Evolutionary conservation across 2,888 invertebrate genomes (phyloP).

Genomic region (Taphrorychus bicolor): DNA sequence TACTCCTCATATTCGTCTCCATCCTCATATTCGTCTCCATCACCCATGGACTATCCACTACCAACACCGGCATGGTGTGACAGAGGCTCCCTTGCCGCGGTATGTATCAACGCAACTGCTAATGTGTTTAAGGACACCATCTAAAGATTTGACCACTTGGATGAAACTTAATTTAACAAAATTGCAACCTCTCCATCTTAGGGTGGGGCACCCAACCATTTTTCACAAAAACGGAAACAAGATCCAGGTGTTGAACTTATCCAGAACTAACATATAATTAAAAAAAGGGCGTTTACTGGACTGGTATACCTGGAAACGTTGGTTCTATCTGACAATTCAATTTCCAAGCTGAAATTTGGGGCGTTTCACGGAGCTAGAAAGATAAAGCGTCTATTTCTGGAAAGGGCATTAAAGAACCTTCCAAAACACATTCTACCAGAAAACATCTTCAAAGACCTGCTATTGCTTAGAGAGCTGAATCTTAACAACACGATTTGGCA

Average conservation of each 20-base stretch:
- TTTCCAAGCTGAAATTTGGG: constrained; percentile 50
- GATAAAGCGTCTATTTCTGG: constrained; percentile 50
- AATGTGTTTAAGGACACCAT: constrained; percentile 51
- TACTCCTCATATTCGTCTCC: no score
- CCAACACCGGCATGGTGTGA: no score
- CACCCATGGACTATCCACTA: no score
- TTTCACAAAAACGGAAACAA: constrained; percentile 57
- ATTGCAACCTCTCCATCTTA: constrained; percentile 50
- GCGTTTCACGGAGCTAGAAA: constrained; percentile 56
- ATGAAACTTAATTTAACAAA: constrained; percentile 55
- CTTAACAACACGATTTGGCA: constrained; percentile 48
- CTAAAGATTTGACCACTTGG: constrained; percentile 56
- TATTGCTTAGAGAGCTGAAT: constrained; percentile 51
- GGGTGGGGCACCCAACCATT: constrained; percentile 49
- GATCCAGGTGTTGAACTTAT: no score
- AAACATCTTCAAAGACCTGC: constrained; percentile 45
- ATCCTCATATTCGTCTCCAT: no score
- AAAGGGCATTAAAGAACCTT: constrained; percentile 52
- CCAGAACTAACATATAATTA: constrained; percentile 53
- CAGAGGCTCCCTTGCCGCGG: constrained; percentile 55
- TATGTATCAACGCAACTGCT: constrained; percentile 53
- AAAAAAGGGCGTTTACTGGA: constrained; percentile 54
- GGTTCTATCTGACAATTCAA: constrained; percentile 51
- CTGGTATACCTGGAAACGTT: constrained; percentile 54
- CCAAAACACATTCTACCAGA: no score